Evolutionary conservation across 2,797 vertebrate genomes (phyloP).

Genomic region (Thaleichthys pacificus): DNA sequence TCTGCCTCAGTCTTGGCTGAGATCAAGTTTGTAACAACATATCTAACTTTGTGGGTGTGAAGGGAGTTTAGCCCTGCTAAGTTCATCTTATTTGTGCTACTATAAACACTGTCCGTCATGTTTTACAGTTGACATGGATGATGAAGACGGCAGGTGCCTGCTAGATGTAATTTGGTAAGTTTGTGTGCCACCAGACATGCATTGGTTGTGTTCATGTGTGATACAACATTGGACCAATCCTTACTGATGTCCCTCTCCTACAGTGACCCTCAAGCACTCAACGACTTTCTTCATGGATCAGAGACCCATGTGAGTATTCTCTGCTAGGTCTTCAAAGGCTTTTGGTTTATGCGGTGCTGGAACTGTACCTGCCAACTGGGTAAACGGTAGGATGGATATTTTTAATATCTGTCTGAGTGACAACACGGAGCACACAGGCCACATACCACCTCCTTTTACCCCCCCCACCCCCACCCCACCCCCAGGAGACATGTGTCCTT

Average conservation of each 20-base stretch:
- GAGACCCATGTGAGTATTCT: constrained; percentile 84
- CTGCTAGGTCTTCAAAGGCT: neutral
- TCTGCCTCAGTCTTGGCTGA: too few relatives aligned
- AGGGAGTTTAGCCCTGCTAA: neutral
- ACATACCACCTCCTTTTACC: constrained; percentile 22
- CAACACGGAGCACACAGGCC: neutral
- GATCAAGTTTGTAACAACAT: too few relatives aligned
- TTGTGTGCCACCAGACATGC: neutral
- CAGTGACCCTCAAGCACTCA: constrained; percentile 96
- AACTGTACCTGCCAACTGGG: constrained; percentile 12
- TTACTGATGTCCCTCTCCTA: constrained; percentile 39
- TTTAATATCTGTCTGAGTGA: neutral
- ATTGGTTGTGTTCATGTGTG: neutral
- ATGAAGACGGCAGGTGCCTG: constrained; percentile 99
- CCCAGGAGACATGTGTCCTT: constrained; percentile 26
- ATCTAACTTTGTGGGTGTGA: too few relatives aligned
- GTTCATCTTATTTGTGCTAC: neutral
- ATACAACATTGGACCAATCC: neutral
- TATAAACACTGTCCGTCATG: constrained; percentile 15
- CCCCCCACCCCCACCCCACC: constrained; percentile 33
- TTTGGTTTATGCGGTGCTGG: constrained; percentile 13
- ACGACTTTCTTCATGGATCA: constrained; percentile 98
- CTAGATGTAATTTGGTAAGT: constrained; percentile 99
- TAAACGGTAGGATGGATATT: neutral
- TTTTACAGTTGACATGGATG: constrained; percentile 96